phyloP scores from a whole-genome alignment of 2,888 invertebrate species.

The Agonum fuliginosum region DNA sequence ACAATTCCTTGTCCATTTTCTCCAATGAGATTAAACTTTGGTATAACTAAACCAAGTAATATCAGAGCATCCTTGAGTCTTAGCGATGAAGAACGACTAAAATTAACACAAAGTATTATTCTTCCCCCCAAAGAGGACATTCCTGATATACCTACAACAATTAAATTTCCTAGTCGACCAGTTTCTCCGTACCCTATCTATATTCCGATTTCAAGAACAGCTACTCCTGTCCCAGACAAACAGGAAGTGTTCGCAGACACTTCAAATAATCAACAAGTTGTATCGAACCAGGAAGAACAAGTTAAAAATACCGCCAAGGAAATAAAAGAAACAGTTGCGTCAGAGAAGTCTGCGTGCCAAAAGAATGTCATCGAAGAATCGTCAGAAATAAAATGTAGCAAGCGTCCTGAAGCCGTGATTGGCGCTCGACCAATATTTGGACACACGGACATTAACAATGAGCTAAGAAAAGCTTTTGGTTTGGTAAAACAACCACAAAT shows the following conservation, averaged over 20 bases:
- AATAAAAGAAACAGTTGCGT: constrained; percentile 14
- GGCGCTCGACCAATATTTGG: constrained; percentile 72
- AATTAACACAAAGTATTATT: constrained; percentile 6
- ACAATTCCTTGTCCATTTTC: constrained; percentile 52
- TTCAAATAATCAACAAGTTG: background rate
- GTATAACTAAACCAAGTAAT: constrained; percentile 39
- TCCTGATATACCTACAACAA: background rate
- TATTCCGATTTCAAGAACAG: constrained; percentile 45
- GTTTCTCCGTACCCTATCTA: constrained; percentile 52
- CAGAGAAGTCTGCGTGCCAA: background rate
- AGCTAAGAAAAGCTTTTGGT: constrained; percentile 70
- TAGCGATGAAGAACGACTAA: constrained; percentile 8
- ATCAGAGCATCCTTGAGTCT: constrained; percentile 21
- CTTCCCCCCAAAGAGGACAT: background rate
- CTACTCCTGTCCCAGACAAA: constrained; percentile 14
- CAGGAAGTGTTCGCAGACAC: constrained; percentile 36
- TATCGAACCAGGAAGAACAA: constrained; percentile 40
- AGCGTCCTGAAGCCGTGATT: constrained; percentile 70
- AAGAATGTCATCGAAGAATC: background rate
- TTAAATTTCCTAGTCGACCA: constrained; percentile 45
- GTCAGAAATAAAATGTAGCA: constrained; percentile 66
- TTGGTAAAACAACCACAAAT: constrained; percentile 61
- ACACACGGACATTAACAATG: constrained; percentile 70
- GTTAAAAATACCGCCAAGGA: constrained; percentile 38
- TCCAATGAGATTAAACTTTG: constrained; percentile 41